Conservation (phyloP, 2,888 invertebrate species). For the Cryptocephalus primarius region DNA sequence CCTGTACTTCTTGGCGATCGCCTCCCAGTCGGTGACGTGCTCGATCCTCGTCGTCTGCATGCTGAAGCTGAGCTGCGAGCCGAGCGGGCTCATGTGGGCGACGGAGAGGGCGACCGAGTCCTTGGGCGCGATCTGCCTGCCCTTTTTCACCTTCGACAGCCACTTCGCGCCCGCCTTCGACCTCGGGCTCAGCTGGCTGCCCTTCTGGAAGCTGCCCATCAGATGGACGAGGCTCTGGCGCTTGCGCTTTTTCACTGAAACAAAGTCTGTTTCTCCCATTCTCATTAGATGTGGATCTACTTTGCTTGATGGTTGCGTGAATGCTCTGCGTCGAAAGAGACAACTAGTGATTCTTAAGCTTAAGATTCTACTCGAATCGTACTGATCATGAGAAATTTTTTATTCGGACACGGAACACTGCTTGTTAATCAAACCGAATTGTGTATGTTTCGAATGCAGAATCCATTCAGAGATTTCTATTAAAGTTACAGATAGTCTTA, state of each 20-base stretch:
- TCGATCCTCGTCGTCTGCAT: slow-evolving; percentile 69
- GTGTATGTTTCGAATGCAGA: no score
- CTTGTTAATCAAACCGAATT: no score
- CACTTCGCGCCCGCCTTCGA: slow-evolving; percentile 83
- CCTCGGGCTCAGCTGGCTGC: slow-evolving; percentile 63
- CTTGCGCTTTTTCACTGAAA: slow-evolving; percentile 32
- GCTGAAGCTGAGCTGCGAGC: slow-evolving; percentile 74
- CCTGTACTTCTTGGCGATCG: slow-evolving; percentile 80
- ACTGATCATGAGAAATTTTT: no score
- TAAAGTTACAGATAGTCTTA: neutral
- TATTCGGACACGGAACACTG: no score
- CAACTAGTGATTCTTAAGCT: neutral
- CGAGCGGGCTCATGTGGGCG: slow-evolving; percentile 71
- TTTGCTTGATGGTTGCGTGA: slow-evolving; percentile 3
- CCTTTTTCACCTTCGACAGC: slow-evolving; percentile 79
- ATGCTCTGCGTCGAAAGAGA: slow-evolving; percentile 3
- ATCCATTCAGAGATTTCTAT: neutral
- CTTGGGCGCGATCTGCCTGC: slow-evolving; percentile 61
- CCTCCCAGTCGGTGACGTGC: slow-evolving; percentile 85
- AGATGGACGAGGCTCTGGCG: slow-evolving; percentile 76
- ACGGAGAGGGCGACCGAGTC: slow-evolving; percentile 71
- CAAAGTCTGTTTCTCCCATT: slow-evolving; percentile 12
- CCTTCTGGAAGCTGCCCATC: slow-evolving; percentile 61
- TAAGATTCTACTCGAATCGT: neutral
- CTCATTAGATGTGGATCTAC: slow-evolving; percentile 9